These are phyloP conservation scores for Frankliniella fusca DNA, from an alignment of 2,888 invertebrate genomes.

Conservation along the genomic window DNA sequence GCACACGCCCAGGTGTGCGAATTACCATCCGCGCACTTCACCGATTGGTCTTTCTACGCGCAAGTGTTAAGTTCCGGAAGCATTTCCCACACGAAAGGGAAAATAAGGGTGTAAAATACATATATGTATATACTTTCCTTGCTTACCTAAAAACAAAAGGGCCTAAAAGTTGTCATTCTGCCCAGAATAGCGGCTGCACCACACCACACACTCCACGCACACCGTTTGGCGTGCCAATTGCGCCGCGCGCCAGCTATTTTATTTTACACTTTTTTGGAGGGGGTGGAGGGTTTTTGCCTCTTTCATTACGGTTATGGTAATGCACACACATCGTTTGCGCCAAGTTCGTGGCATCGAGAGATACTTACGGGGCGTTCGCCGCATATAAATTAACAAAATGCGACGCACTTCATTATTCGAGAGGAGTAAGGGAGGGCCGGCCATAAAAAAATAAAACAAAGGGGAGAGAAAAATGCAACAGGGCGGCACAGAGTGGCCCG, in stretches of 20 bases:
- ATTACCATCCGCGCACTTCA: no score
- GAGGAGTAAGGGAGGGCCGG: background rate
- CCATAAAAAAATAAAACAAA: background rate
- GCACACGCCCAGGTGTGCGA: no score
- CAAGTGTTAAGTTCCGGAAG: no score
- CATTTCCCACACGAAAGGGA: no score
- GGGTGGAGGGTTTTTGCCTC: no score
- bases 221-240: no score
- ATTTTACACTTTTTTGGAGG: background rate
- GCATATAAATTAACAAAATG: background rate
- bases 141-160: background rate
- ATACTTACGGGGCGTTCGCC: constrained; percentile 1
- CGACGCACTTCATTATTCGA: constrained; percentile 6
- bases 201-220: background rate
- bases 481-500: background rate
- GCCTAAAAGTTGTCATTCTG: background rate
- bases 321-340: background rate
- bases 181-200: no score
- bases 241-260: no score
- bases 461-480: background rate
- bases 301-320: background rate
- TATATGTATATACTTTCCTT: no score
- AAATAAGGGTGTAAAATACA: no score
- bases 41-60: no score
- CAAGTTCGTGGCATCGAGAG: background rate